Evolutionary conservation across 2,888 invertebrate genomes (phyloP).

Genomic region (Ophonus ardosiacus): DNA sequence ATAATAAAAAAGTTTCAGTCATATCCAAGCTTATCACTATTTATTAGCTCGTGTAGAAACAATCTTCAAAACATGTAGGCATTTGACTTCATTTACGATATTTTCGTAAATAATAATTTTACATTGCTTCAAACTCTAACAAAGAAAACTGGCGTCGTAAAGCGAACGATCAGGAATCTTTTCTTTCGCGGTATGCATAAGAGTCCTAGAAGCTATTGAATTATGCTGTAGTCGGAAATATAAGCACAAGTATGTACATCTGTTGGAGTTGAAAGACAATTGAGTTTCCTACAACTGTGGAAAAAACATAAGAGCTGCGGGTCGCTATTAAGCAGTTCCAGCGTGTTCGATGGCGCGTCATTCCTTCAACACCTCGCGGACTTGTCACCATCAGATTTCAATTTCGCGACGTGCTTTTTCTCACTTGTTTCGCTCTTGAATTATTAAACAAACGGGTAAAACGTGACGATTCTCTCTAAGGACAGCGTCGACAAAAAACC

Average conservation of each 20-base stretch:
- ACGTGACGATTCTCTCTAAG: constrained; percentile 60
- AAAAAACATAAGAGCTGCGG: constrained; percentile 8
- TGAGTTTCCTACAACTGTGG: constrained; percentile 22
- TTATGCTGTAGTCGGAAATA: background rate
- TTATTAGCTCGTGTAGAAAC: no score
- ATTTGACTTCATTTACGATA: no score
- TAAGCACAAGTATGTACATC: background rate
- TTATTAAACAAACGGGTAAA: constrained; percentile 64
- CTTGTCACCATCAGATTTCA: constrained; percentile 62
- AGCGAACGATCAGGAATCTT: background rate
- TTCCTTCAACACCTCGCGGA: background rate
- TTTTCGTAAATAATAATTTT: no score
- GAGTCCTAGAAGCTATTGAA: background rate
- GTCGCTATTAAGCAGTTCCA: constrained; percentile 17
- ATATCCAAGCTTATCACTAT: no score
- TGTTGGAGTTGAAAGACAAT: constrained; percentile 26
- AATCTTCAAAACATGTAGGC: no score
- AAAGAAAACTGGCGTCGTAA: no score
- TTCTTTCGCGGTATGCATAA: background rate
- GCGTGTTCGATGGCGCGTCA: background rate
- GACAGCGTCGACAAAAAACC: constrained; percentile 52
- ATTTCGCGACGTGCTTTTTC: constrained; percentile 59
- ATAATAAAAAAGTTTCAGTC: no score
- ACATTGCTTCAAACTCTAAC: no score
- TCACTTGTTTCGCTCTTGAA: constrained; percentile 62